These are phyloP conservation scores for Daboia siamensis DNA, from an alignment of 2,113 vertebrate species.

Conservation along the genomic window DNA sequence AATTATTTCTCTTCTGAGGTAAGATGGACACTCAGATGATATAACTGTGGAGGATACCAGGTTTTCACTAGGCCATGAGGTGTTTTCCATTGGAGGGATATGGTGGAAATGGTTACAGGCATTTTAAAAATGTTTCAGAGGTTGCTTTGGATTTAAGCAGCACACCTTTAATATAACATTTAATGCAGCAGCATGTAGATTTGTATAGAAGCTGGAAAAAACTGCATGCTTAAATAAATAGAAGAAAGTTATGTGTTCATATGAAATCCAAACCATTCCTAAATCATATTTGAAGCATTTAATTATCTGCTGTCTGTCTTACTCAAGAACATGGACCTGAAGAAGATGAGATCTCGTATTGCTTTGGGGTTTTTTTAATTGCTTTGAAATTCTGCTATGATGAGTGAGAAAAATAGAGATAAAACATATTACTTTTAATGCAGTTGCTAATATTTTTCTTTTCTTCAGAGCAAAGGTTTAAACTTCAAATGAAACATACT, in stretches of 20 bases:
- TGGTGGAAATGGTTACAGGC: not conserved
- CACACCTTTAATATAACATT: not conserved
- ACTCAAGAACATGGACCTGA: not conserved
- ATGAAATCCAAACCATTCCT: not conserved
- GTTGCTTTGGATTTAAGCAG: not conserved
- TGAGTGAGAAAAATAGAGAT: not conserved
- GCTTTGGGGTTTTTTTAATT: not conserved
- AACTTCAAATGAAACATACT: not conserved
- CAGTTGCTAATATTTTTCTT: not conserved
- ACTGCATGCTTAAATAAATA: not conserved
- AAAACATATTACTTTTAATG: not conserved
- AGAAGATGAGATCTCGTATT: not conserved
- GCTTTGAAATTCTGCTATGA: not conserved
- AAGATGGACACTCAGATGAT: slow-evolving; percentile 20
- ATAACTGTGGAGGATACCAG: not conserved
- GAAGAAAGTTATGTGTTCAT: not conserved
- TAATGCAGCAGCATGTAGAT: not conserved
- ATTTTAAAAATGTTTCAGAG: not conserved
- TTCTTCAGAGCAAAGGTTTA: not conserved
- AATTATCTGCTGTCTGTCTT: not conserved
- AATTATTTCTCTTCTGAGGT: slow-evolving; percentile 84
- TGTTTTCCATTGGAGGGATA: not conserved
- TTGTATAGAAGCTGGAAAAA: not conserved
- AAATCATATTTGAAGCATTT: not conserved
- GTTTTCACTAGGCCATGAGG: not conserved